Conservation (phyloP, 2,797 vertebrate species). For the Selene dorsalis region DNA sequence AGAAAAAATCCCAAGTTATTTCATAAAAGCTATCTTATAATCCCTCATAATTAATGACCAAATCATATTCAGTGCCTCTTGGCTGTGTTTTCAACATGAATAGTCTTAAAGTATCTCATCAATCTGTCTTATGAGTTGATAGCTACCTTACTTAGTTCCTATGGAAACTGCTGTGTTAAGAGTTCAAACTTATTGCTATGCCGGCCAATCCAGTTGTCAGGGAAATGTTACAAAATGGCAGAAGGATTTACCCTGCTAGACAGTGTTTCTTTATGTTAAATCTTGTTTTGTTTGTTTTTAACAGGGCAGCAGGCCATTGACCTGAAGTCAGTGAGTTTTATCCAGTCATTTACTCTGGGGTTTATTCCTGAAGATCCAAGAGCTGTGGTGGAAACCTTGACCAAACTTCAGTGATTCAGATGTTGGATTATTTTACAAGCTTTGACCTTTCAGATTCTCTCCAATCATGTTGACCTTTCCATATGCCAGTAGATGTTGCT, state of each 20-base stretch:
- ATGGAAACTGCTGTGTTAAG: constrained; percentile 79
- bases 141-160: constrained; percentile 76
- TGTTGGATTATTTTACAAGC: constrained; percentile 64
- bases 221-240: constrained; percentile 51
- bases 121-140: constrained; percentile 59
- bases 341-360: constrained; percentile 31
- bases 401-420: constrained; percentile 56
- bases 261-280: constrained; percentile 51
- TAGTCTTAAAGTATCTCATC: constrained; percentile 60
- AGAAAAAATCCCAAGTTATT: constrained; percentile 41
- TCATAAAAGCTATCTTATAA: constrained; percentile 43
- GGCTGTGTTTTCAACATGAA: constrained; percentile 54
- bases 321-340: constrained; percentile 31
- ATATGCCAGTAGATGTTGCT: constrained; percentile 58
- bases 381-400: constrained; percentile 52
- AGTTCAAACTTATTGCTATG: constrained; percentile 76
- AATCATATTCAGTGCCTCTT: constrained; percentile 33
- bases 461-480: constrained; percentile 74
- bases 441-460: constrained; percentile 72
- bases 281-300: constrained; percentile 54
- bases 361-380: constrained; percentile 34
- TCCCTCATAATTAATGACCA: constrained; percentile 48
- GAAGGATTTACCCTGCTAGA: constrained; percentile 45
- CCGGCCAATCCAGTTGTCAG: constrained; percentile 49
- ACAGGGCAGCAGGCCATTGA: constrained; percentile 33